Base-by-base conservation (phyloP, 2,888 invertebrate genomes). In the Erebia palarica region DNA sequence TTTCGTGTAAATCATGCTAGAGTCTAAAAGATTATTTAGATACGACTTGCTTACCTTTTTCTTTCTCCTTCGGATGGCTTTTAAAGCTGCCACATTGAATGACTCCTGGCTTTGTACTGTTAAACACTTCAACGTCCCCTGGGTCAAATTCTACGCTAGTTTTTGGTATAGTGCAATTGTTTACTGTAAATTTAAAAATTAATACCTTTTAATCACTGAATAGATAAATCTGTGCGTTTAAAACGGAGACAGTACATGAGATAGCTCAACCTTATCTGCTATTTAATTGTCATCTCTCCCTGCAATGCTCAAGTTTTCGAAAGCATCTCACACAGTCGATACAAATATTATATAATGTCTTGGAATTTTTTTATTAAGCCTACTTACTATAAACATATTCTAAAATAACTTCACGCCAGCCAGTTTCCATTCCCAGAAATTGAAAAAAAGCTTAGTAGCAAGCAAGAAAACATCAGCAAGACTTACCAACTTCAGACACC, bases 21-120 rank as follows among this genome's bases (percentile, higher is more conserved):
- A 10, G 27, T 7, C 7, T 36, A 16, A 1, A 44, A 11, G 42
- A 4, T n/a, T 36, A 58, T 10, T 13, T 16, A 9, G 10, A 3
- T 42, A n/a, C 5, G 10, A 7, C n/a, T 18, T 18, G 1, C 82
- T 84, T 84, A 90, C 90, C 82, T 85, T 86, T 91, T 27, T 92
- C 90, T 74, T 88, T 89, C 18, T 91, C 90, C 75, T 90, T 92
- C 1, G 88, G 81, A 68, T 93, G 92, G 75, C 93, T 93, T 76
- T 92, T 93, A 75, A 93, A 93, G 4, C 84, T 85, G 1, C 86
- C 87, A 71, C 91, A 92, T 16, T 82, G 83, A 0, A 83, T 77
- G 1, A 86, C 86, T 11, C 84, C 84, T 0, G 81, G 49, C 75
- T 89, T 91, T 1, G 83, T 86, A 5, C 81, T 84, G 68, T 91